phyloP scores from a whole-genome alignment of 2,888 invertebrate species.

The Rhimphoctona megacephalus region DNA sequence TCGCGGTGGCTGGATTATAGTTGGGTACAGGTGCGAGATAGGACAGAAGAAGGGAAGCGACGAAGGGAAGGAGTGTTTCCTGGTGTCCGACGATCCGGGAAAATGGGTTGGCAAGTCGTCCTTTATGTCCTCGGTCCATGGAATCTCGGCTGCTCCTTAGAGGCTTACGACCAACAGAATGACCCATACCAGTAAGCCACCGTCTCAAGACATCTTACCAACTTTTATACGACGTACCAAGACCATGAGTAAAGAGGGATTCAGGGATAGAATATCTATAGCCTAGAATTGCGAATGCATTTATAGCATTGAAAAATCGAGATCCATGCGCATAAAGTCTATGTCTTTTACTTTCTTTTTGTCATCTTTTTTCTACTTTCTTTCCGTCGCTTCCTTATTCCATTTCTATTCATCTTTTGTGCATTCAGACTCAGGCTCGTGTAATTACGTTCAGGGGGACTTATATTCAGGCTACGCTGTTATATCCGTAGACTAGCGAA shows the following conservation, averaged over 20 bases:
- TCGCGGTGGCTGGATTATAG: constrained; percentile 19
- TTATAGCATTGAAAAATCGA: constrained; percentile 65
- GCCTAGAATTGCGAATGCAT: constrained; percentile 71
- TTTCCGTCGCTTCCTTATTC: constrained; percentile 17
- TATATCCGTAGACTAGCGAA: constrained; percentile 56
- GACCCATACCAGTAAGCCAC: constrained; percentile 55
- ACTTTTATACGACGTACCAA: constrained; percentile 60
- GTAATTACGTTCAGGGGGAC: constrained; percentile 69
- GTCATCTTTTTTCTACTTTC: background rate
- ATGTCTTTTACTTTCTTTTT: constrained; percentile 22
- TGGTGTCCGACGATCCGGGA: constrained; percentile 48
- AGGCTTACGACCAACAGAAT: constrained; percentile 63
- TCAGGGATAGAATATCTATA: constrained; percentile 9
- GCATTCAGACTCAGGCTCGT: constrained; percentile 50
- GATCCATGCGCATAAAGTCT: constrained; percentile 63
- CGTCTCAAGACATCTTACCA: constrained; percentile 46
- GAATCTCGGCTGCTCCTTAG: constrained; percentile 64
- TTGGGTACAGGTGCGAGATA: constrained; percentile 39
- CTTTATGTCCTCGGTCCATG: constrained; percentile 64
- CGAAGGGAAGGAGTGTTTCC: constrained; percentile 15
- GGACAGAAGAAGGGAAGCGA: constrained; percentile 19
- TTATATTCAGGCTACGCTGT: constrained; percentile 66
- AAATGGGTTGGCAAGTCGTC: constrained; percentile 63
- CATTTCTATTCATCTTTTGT: constrained; percentile 60
- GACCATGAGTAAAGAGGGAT: background rate